Evolutionary conservation across 2,797 vertebrate species (phyloP).

Genomic region (Sebastes diploproa): DNA sequence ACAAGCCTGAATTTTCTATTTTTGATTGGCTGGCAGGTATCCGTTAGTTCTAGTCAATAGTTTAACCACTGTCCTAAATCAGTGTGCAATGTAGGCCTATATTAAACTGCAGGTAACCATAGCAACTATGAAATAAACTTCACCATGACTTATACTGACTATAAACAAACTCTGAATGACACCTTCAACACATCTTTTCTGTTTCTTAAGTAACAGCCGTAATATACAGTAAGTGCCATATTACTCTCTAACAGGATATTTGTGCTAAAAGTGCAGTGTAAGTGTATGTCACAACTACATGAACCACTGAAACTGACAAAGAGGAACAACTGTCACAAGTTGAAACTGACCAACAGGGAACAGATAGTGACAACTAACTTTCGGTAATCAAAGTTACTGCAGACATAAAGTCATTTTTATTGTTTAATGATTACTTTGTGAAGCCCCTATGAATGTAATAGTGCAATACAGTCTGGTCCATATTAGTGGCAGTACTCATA

Average conservation of each 20-base stretch:
- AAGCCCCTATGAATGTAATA: background rate
- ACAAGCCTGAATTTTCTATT: no score
- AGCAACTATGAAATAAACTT: background rate
- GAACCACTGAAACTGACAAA: background rate
- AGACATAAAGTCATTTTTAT: background rate
- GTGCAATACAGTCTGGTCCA: background rate
- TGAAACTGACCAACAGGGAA: background rate
- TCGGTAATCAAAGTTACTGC: background rate
- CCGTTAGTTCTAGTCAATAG: no score
- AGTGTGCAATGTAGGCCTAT: background rate
- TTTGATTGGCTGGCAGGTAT: no score
- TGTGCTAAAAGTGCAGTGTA: background rate
- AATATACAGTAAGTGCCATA: background rate
- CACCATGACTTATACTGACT: background rate
- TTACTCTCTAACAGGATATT: no score
- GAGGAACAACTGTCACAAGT: background rate
- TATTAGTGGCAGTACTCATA: background rate
- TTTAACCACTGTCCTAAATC: background rate
- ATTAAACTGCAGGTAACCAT: background rate
- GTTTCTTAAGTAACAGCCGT: background rate
- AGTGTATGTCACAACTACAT: background rate
- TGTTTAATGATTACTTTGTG: background rate
- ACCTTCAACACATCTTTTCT: background rate
- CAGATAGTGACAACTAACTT: background rate
- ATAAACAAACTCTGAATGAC: background rate